Evolutionary conservation across 1,140 invertebrate genomes (phyloP), one percentile per base, ranked within the genome.

Genomic region (Rhagoletis zephyria): DNA sequence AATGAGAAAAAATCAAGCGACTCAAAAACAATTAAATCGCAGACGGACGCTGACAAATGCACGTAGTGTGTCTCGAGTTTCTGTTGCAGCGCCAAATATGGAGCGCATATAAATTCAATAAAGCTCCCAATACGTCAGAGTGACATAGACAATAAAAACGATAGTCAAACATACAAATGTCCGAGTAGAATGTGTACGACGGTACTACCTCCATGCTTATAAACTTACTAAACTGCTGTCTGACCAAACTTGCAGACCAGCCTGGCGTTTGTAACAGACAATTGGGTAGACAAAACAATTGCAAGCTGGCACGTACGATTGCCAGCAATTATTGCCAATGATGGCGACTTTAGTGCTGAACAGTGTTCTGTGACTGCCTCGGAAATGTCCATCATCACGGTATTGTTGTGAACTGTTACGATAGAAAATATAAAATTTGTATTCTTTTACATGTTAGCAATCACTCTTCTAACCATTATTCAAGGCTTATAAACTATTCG

Each of bases 61-160:
- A 81, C 74, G 48, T 56, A n/a, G 48, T 16, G 16, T 4, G 19
- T 7, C 48, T 81, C 74, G 74, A 16, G n/a, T 51, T 81, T 7
- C 74, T 56, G n/a, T 7, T 67, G 45, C 48, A 81, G n/a, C n/a
- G 48, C 74, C 74, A 19, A 81, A 81, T 81, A 81, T 81, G 74
- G 74, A 81, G 48, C 74, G 74, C 74, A 59, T 81, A 81, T 81
- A 81, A 81, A 81, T 81, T 81, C 74, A 81, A 81, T 81, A 81
- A 81, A 81, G 74, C 74, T 81, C 51, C 48, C 74, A 81, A 81
- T 81, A 81, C 74, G 74, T 81, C 74, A 81, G 74, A 19, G 48
- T 14, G 48, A 81, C 74, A 81, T 42, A 81, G 74, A 81, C 74
- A 81, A 56, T 56, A 81, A 81, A 81, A 63, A 81, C 45, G 6